These are phyloP conservation scores for Aradus depressus DNA, from an alignment of 2,888 invertebrate species.

Conservation along the genomic window DNA sequence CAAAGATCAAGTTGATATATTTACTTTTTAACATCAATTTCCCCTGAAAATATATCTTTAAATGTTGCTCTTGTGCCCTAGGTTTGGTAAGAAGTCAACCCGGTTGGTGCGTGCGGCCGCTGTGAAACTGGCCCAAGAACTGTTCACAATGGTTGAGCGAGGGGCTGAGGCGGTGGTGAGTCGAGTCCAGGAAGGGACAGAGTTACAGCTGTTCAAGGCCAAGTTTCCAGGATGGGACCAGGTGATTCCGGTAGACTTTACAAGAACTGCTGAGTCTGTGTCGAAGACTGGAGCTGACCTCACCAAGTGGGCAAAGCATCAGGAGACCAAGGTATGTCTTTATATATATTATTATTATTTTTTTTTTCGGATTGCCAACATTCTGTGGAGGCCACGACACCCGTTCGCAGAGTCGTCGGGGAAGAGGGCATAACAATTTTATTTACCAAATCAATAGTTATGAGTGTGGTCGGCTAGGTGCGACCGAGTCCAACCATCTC, in stretches of 20 bases:
- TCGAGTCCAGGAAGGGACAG: slow-evolving; percentile 82
- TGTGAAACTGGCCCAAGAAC: slow-evolving; percentile 89
- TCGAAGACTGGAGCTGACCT: slow-evolving; percentile 92
- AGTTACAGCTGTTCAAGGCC: slow-evolving; percentile 87
- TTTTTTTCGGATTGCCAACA: slow-evolving; percentile 42
- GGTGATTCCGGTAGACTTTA: slow-evolving; percentile 97
- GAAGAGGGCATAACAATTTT: no score
- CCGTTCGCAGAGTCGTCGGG: no score
- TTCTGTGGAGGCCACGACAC: no score
- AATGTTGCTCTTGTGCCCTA: no score
- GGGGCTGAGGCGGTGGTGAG: slow-evolving; percentile 80
- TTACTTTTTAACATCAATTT: no score
- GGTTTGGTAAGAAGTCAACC: slow-evolving; percentile 96
- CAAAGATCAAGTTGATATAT: no score
- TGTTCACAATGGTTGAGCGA: slow-evolving; percentile 87
- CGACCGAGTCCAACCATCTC: no score
- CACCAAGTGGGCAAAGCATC: slow-evolving; percentile 78
- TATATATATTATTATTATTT: slow-evolving; percentile 6
- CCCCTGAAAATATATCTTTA: no score
- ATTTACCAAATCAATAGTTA: no score
- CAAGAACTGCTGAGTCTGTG: slow-evolving; percentile 94
- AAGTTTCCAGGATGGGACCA: slow-evolving; percentile 98
- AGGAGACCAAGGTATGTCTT: slow-evolving; percentile 60
- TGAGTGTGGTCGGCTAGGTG: no score
- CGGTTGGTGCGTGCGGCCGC: slow-evolving; percentile 90